phyloP scores from a whole-genome alignment of 2,888 invertebrate species.

The Apomyelois bistriatella region DNA sequence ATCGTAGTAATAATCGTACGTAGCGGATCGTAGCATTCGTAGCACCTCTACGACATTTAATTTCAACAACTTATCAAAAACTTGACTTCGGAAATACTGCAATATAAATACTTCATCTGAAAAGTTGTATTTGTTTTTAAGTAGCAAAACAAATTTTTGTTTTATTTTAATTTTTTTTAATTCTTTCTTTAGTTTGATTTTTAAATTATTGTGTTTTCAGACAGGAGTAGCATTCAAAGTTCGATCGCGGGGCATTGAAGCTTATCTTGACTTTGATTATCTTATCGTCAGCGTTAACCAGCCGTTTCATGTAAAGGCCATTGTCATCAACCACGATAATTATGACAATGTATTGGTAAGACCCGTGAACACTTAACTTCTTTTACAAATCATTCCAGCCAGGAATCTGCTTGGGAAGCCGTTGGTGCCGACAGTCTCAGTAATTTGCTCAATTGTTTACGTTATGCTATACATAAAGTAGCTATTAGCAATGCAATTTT shows the following conservation, averaged over 20 bases:
- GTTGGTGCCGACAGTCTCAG: too few relatives aligned
- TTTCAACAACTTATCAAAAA: too few relatives aligned
- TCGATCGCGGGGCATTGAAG: constrained; percentile 31
- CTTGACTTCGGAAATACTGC: too few relatives aligned
- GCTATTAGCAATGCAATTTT: too few relatives aligned
- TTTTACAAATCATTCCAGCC: background rate
- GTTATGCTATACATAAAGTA: too few relatives aligned
- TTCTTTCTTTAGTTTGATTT: background rate
- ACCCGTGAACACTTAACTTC: too few relatives aligned
- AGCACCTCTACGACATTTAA: background rate
- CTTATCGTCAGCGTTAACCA: constrained; percentile 31
- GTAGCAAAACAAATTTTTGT: too few relatives aligned
- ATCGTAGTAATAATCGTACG: too few relatives aligned
- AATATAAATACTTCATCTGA: too few relatives aligned
- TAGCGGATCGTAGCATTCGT: background rate
- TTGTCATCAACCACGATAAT: constrained; percentile 41
- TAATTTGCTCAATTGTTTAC: too few relatives aligned
- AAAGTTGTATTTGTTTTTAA: too few relatives aligned
- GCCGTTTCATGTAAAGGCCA: constrained; percentile 34
- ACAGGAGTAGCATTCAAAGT: constrained; percentile 38
- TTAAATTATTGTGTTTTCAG: constrained; percentile 29
- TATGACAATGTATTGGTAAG: constrained; percentile 32
- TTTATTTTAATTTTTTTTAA: background rate
- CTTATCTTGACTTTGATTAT: constrained; percentile 38
- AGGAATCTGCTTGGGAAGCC: too few relatives aligned